Evolutionary conservation across 1,140 invertebrate species (phyloP), one percentile per base, ranked within the genome.

Genomic region (Listronotus bonariensis): DNA sequence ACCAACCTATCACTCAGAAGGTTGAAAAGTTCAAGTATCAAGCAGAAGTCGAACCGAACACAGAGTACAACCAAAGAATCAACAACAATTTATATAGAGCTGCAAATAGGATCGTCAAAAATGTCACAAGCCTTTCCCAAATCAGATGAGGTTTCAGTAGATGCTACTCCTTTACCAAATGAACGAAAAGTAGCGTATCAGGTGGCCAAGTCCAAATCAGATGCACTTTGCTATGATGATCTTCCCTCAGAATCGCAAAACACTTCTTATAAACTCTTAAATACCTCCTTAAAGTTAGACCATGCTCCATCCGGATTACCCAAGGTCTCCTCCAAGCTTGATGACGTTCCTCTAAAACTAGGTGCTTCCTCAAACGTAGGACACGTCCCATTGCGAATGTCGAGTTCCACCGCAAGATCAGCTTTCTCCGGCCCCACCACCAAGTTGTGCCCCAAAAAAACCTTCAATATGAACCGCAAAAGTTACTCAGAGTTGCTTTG

Each of bases 401-500:
- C 18, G 10, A 53, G 48, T 45, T 53, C 38, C 14, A 49, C 34
- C 3, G 46, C 45, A 15, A 53, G 41, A 49, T 10, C 20, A 0
- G 2, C 26, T 17, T 11, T 7, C 8, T 56, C 41, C 57, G 2
- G 15, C 5, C 54, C 54, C 17, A 41, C 48, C 1, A 26, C 31
- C 11, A 65, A 40, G 48, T 17, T 57, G 11, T 58, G 2, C 42
- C 53, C 45, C 3, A 65, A 38, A 20, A 65, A 65, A 43, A 57
- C 41, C n/a, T 43, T 65, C 36, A 57, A 57, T 20, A 58, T 65
- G 62, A 57, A 57, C 14, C 15, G 52, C 26, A 65, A 65, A 15
- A 65, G 45, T 26, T 52, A 17, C 54, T 51, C 43, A 6, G 45
- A 57, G 9, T 32, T 65, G 8, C 46, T 65, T 11, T 57, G 51